These are phyloP conservation scores for Falcaria lacertinaria DNA, from an alignment of 2,888 invertebrate genomes.

Conservation along the genomic window DNA sequence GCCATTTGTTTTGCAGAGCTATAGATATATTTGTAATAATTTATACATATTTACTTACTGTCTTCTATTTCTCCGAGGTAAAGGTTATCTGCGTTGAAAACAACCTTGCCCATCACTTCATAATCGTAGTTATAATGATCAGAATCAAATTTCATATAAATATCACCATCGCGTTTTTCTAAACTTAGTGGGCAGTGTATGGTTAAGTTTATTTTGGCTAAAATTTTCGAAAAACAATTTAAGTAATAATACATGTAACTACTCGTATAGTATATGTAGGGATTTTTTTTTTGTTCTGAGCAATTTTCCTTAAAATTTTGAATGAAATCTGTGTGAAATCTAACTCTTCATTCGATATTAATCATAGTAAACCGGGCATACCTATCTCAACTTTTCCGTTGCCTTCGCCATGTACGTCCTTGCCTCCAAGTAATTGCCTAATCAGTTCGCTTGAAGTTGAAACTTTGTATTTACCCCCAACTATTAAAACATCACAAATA, in stretches of 20 bases:
- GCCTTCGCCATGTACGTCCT: constrained; percentile 31
- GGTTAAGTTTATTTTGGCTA: constrained; percentile 25
- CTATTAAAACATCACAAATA: constrained; percentile 28
- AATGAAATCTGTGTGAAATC: no score
- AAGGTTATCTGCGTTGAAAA: constrained; percentile 17
- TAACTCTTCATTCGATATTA: no score
- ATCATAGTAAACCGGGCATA: no score
- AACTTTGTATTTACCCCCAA: constrained; percentile 32
- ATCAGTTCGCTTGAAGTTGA: constrained; percentile 19
- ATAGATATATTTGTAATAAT: no score
- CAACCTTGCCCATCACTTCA: constrained; percentile 19
- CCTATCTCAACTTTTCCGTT: constrained; percentile 36
- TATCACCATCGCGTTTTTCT: constrained; percentile 20
- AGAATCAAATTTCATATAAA: constrained; percentile 21
- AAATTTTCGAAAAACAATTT: no score
- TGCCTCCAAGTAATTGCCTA: constrained; percentile 21
- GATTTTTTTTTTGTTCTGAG: no score
- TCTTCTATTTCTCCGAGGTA: constrained; percentile 19
- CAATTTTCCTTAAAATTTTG: no score
- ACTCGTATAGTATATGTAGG: no score
- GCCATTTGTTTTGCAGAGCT: no score
- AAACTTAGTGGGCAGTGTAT: constrained; percentile 16
- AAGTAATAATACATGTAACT: no score
- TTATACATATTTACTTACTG: no score
- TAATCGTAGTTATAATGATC: constrained; percentile 16